Base-by-base conservation (phyloP, 2,888 invertebrate genomes). In the Pogonocherus hispidulus region DNA sequence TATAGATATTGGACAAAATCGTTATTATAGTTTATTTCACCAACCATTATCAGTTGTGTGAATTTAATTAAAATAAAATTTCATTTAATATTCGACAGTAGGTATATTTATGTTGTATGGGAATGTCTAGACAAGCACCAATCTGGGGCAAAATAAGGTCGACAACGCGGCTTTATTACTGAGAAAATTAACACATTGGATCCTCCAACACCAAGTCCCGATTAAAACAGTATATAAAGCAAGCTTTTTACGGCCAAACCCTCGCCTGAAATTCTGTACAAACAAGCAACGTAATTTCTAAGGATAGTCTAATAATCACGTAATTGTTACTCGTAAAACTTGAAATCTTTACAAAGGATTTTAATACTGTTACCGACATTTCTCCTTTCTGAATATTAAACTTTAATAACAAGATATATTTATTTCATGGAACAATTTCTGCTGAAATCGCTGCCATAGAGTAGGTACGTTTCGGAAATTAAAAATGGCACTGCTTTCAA, bases 401-500 rank as follows among this genome's bases (percentile, higher is more conserved):
- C 41, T 41, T n/a, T 41, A 41, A 41, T 41, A 41, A 41, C n/a
- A 11, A 41, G 41, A 41, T 41, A 16, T 16, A 41, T 41, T 41
- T 41, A 41, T 41, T 41, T 41, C 11, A 41, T 14, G 16, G 41
- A 41, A 14, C 41, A 3, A 41, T 41, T 41, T 41, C 41, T 41
- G 41, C 14, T n/a, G 3, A 41, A 16, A 6, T 32, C 32, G 1
- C 37, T 1, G 14, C 5, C 16, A n/a, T 14, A 14, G 41, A 41
- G 3, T n/a, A n/a, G n/a, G n/a, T n/a, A n/a, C 41, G 16, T 41
- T 16, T 14, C 11, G 41, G 41, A n/a, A 41, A 41, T 41, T 41
- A 41, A 41, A 41, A 41, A 41, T 41, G n/a, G 16, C 4, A 41
- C n/a, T 9, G 41, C 27, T 8, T 27, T 8, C 8, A 27, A n/a